A percentile compares a stretch with the other conserved stretches of the same genome.
These are phyloP conservation scores for Athripsodes cinereus DNA, from an alignment of 2,888 invertebrate species.

Conservation along the genomic window DNA sequence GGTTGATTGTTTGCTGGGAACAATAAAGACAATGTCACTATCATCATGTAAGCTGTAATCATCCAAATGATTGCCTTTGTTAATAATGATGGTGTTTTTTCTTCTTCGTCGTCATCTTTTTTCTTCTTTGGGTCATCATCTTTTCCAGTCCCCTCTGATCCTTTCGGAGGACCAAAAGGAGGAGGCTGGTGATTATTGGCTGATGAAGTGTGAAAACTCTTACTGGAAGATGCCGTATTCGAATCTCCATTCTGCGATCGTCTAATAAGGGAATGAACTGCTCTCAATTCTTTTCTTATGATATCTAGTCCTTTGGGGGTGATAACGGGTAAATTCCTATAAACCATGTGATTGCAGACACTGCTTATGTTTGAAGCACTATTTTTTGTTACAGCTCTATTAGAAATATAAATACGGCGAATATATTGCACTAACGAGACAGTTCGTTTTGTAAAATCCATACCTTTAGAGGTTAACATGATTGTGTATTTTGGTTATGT, in stretches of 20 bases:
- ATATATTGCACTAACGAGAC: not conserved
- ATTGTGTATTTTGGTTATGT: not conserved
- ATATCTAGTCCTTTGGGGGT: not conserved
- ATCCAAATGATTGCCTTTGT: conserved; percentile 78
- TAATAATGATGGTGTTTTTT: conserved; percentile 64
- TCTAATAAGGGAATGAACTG: conserved; percentile 47
- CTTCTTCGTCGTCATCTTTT: conserved; percentile 57
- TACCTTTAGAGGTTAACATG: not conserved
- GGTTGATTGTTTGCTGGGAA: conserved; percentile 67
- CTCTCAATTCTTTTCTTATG: conserved; percentile 44
- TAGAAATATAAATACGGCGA: not conserved
- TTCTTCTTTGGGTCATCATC: conserved; percentile 39
- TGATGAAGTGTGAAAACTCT: conserved; percentile 31
- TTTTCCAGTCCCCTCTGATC: conserved; percentile 30
- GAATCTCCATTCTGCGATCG: conserved; percentile 45
- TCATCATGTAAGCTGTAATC: conserved; percentile 67
- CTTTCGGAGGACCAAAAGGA: conserved; percentile 25
- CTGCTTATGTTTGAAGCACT: not conserved
- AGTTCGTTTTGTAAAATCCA: not conserved
- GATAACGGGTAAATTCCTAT: not conserved
- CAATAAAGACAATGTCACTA: conserved; percentile 64
- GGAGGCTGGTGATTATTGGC: conserved; percentile 28
- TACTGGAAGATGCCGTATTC: conserved; percentile 22
- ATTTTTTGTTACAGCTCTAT: not conserved
- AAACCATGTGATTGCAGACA: not conserved